Evolutionary conservation across 1,140 invertebrate genomes (phyloP), one percentile per base, ranked within the genome.

Genomic region (Bombyx mori): DNA sequence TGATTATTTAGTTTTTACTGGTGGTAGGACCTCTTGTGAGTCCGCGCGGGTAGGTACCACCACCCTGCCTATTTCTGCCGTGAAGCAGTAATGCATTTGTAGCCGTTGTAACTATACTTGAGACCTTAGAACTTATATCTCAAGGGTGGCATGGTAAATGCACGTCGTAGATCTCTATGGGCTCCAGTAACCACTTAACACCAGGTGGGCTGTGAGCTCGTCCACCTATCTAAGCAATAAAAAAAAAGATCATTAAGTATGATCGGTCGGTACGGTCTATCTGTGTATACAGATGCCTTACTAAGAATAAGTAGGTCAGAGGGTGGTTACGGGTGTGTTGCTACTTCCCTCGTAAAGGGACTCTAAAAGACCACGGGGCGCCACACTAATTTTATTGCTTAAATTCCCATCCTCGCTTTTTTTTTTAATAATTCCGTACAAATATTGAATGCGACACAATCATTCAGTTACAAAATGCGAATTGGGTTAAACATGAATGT

Each of bases 281-380:
- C 46, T 47, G 6, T 9, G 6, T 47, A 47, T 47, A 53, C 42
- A 53, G 8, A 53, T n/a, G 52, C 12, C 12, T 50, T 50, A 50
- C 2, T 22, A 50, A 35, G 42, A 51, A 26, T 26, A 51, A 53
- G 52, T 53, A 42, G 52, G 52, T 53, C 52, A 53, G 52, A n/a
- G 52, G 50, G 52, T n/a, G 48, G 54, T 35, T 43, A 47, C 10
- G 54, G 54, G 45, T 42, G 54, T 10, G 26, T 22, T n/a, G n/a
- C 46, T 8, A 46, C 18, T 46, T 22, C 54, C 54, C 54, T 55
- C 54, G 45, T 46, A 55, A 55, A 55, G 54, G 54, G 54, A 55
- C 46, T 35, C 26, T 8, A 22, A 26, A 22, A 26, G 44, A 46
- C 54, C 12, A 18, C 18, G 44, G 43, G 7, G n/a, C 47, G n/a